Evolutionary conservation across 2,888 invertebrate genomes (phyloP).

Genomic region (Ectobius pallidus): DNA sequence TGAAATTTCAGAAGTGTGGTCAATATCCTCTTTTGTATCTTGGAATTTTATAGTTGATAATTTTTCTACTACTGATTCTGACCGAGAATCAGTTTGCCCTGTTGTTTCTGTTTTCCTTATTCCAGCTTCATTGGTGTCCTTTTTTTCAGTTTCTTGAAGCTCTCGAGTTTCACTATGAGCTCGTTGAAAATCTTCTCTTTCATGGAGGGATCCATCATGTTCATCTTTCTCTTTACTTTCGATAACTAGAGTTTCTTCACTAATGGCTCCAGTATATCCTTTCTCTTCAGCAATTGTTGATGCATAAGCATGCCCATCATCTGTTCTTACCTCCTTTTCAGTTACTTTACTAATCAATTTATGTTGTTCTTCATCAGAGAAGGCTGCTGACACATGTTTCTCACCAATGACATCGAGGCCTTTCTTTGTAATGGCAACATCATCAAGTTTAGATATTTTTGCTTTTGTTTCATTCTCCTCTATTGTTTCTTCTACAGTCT

Average conservation of each 20-base stretch:
- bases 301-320: conserved; percentile 15
- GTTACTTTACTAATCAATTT: conserved; percentile 34
- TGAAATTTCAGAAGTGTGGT: conserved; percentile 43
- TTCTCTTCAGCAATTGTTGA: conserved; percentile 33
- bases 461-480: conserved; percentile 33
- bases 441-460: conserved; percentile 37
- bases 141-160: conserved; percentile 45
- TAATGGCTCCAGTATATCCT: conserved; percentile 39
- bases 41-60: conserved; percentile 44
- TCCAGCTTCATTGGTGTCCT: conserved; percentile 45
- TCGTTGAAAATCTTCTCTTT: conserved; percentile 48
- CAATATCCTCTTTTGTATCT: conserved; percentile 44
- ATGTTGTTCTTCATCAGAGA: conserved; percentile 39
- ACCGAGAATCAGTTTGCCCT: conserved; percentile 56
- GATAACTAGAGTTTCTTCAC: conserved; percentile 48
- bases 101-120: conserved; percentile 57
- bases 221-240: conserved; percentile 50
- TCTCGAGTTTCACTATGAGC: conserved; percentile 50
- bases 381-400: conserved; percentile 35
- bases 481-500: conserved; percentile 20
- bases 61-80: conserved; percentile 46
- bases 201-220: conserved; percentile 44
- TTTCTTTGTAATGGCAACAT: conserved; percentile 28
- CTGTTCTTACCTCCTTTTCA: conserved; percentile 39
- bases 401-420: conserved; percentile 33